These are phyloP conservation scores for Alcedo atthis DNA, from an alignment of 2,797 vertebrate species.

Conservation along the genomic window DNA sequence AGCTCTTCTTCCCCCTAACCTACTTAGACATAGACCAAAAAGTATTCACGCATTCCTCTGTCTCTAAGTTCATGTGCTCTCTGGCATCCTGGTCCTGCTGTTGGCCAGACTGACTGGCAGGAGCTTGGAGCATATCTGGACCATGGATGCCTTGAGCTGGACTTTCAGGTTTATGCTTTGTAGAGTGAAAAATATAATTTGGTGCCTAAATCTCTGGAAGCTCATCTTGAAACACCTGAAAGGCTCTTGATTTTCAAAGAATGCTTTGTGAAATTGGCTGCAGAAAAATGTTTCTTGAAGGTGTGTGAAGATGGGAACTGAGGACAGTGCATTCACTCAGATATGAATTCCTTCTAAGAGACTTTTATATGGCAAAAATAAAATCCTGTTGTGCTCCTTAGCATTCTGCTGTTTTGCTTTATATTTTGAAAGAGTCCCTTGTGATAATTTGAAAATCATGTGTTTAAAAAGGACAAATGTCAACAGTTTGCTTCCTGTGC, in stretches of 20 bases:
- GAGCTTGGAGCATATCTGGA: not conserved
- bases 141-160: not conserved
- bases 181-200: not conserved
- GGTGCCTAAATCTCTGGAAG: not conserved
- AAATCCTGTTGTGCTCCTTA: not conserved
- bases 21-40: not conserved
- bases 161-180: not conserved
- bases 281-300: slow-evolving; percentile 13
- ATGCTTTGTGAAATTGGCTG: not conserved
- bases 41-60: not conserved
- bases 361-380: not conserved
- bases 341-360: not conserved
- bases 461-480: not conserved
- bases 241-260: slow-evolving; percentile 11
- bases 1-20: slow-evolving; percentile 16
- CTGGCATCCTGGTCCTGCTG: not conserved
- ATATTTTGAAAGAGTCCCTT: not conserved
- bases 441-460: slow-evolving; percentile 6
- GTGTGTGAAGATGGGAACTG: not conserved
- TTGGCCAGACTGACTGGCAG: not conserved
- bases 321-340: not conserved
- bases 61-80: rapidly evolving
- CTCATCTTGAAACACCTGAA: slow-evolving; percentile 22
- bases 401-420: not conserved
- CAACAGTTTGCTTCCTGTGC: not conserved